phyloP scores from a whole-genome alignment of 1,140 invertebrate genomes.

The Temnothorax nylanderi region DNA sequence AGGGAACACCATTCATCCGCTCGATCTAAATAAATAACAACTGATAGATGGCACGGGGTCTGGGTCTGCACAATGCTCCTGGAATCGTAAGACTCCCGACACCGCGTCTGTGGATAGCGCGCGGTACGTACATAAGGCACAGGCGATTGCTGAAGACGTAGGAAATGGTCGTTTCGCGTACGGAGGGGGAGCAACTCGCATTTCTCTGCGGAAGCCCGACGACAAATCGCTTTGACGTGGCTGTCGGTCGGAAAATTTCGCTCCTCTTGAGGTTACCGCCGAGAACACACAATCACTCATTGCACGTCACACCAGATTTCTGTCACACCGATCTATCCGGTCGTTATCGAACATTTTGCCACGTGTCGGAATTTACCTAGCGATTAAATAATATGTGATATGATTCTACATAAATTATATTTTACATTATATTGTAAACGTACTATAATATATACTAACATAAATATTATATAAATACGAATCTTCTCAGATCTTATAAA shows the following conservation, averaged over 20 bases:
- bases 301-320: conserved; percentile 70
- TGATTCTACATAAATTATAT: background rate
- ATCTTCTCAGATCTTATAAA: background rate
- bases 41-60: conserved; percentile 50
- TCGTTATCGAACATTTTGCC: conserved; percentile 29
- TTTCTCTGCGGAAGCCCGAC: conserved; percentile 75
- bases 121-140: conserved; percentile 2
- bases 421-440: background rate
- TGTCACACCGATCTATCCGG: conserved; percentile 66
- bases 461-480: background rate
- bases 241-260: conserved; percentile 82
- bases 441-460: background rate
- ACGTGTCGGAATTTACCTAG: background rate
- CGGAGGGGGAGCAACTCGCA: conserved; percentile 65
- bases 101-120: background rate
- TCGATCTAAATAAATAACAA: conserved; percentile 82
- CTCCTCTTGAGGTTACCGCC: conserved; percentile 70
- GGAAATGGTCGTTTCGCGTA: conserved; percentile 73
- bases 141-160: conserved; percentile 66
- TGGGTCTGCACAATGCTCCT: conserved; percentile 12
- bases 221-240: conserved; percentile 83
- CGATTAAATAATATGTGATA: background rate
- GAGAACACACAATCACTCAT: conserved; percentile 73
- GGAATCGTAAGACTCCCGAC: conserved; percentile 23
- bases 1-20: conserved; percentile 72